Conservation (phyloP, 2,888 invertebrate species). For the Boloria selene region DNA sequence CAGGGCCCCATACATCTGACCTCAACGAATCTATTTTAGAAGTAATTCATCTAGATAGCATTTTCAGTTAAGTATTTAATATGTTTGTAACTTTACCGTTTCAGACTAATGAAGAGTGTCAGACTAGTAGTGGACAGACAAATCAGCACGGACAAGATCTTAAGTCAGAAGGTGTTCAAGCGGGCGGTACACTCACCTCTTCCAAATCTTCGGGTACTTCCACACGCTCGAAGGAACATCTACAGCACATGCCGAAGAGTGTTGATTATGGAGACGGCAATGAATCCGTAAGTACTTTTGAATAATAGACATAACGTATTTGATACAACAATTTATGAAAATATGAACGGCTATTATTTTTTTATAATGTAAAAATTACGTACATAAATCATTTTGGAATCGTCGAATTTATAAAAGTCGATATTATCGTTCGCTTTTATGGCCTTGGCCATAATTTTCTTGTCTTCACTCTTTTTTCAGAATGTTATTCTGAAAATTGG, state of each 20-base stretch:
- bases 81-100: conserved; percentile 24
- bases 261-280: conserved; percentile 87
- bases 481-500: too few relatives aligned
- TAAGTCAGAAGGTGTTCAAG: conserved; percentile 92
- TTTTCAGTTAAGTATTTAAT: too few relatives aligned
- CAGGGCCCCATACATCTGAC: too few relatives aligned
- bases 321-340: too few relatives aligned
- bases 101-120: conserved; percentile 70
- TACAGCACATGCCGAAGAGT: conserved; percentile 83
- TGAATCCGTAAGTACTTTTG: conserved; percentile 71
- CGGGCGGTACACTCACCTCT: conserved; percentile 87
- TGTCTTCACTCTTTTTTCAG: too few relatives aligned
- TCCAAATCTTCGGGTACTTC: conserved; percentile 85
- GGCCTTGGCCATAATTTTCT: too few relatives aligned
- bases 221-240: conserved; percentile 78
- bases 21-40: background rate
- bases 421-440: too few relatives aligned
- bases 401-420: too few relatives aligned
- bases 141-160: conserved; percentile 73
- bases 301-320: background rate
- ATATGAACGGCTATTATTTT: too few relatives aligned
- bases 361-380: too few relatives aligned
- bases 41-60: too few relatives aligned
- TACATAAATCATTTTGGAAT: too few relatives aligned
- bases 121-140: conserved; percentile 57